phyloP scores from a whole-genome alignment of 2,113 vertebrate genomes.

The Tinamus guttatus region DNA sequence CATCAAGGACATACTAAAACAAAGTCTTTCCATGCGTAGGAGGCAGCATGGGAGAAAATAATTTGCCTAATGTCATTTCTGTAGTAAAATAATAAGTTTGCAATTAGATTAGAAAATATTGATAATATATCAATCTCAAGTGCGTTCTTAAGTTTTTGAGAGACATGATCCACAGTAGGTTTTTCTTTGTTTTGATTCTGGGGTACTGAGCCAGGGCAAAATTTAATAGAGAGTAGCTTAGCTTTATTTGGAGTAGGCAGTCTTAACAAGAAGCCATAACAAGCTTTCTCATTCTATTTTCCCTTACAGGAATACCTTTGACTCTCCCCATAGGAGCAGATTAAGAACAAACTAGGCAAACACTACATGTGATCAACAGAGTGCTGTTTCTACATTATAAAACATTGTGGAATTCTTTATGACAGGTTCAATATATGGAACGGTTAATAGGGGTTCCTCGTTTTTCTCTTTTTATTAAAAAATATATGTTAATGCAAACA shows the following conservation, averaged over 20 bases:
- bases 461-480: constrained; percentile 5
- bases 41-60: background rate
- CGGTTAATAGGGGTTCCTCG: background rate
- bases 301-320: background rate
- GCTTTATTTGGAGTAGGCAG: background rate
- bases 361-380: background rate
- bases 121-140: background rate
- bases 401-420: background rate
- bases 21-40: background rate
- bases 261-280: background rate
- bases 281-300: background rate
- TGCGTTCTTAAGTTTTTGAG: background rate
- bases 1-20: background rate
- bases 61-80: background rate
- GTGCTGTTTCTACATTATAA: background rate
- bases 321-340: background rate
- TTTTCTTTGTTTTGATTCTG: background rate
- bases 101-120: background rate
- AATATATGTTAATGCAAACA: background rate
- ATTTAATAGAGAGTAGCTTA: background rate
- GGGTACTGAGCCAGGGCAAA: background rate
- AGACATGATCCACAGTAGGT: fast-evolving
- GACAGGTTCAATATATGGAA: background rate
- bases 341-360: background rate
- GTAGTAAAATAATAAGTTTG: background rate